phyloP scores from a whole-genome alignment of 2,888 invertebrate genomes.

The Ommatoiulus sabulosus region DNA sequence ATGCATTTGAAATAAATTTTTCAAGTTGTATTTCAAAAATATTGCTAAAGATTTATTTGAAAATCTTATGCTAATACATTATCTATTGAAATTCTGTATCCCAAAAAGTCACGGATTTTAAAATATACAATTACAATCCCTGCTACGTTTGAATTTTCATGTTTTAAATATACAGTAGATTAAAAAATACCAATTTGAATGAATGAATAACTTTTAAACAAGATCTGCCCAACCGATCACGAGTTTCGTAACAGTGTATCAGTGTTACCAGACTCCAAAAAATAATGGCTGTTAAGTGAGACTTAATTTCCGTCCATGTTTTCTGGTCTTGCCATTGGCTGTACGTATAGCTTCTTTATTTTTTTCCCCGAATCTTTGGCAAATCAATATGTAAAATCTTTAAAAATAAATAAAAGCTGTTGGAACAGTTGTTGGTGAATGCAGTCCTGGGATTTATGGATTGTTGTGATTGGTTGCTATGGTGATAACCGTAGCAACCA shows the following conservation, averaged over 20 bases:
- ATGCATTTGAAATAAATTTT: too few species aligned
- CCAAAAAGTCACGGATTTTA: too few species aligned
- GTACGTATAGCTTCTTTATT: not conserved
- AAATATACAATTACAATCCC: too few species aligned
- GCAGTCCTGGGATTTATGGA: not conserved
- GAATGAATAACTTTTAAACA: too few species aligned
- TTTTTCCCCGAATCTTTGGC: not conserved
- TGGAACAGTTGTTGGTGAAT: not conserved
- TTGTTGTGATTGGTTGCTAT: slow-evolving; percentile 30
- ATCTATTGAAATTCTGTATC: too few species aligned
- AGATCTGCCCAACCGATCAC: not conserved
- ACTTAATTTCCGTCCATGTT: slow-evolving; percentile 1
- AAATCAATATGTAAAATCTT: not conserved
- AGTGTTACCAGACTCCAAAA: not conserved
- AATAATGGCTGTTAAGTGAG: not conserved
- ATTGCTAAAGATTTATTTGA: too few species aligned
- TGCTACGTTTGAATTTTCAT: too few species aligned
- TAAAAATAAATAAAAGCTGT: slow-evolving; percentile 5
- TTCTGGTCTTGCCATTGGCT: not conserved
- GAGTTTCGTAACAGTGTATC: too few species aligned
- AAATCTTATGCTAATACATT: too few species aligned
- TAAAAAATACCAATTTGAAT: too few species aligned
- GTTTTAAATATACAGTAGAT: too few species aligned
- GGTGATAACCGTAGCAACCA: not conserved
- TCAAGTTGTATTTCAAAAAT: too few species aligned